Evolutionary conservation across 2,797 vertebrate genomes (phyloP).

Genomic region (Micromesistius poutassou): DNA sequence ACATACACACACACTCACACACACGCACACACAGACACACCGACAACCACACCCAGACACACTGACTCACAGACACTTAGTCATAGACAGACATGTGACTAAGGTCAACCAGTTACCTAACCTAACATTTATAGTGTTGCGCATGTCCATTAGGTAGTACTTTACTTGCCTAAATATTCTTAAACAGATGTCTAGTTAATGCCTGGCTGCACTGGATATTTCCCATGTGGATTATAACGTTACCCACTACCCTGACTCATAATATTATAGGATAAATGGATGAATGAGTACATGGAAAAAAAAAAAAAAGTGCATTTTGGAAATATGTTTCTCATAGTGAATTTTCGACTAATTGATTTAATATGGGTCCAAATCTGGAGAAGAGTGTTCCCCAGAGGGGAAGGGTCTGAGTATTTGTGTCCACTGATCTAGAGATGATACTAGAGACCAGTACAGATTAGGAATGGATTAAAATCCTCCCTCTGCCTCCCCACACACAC

Average conservation of each 20-base stretch:
- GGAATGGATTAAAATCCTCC: no score
- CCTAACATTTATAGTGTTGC: conserved; percentile 42
- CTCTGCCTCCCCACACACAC: neutral
- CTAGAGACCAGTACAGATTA: no score
- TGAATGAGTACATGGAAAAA: neutral
- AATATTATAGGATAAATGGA: neutral
- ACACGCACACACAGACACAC: neutral
- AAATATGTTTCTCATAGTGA: no score
- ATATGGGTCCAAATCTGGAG: neutral
- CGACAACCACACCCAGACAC: neutral
- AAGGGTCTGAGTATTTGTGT: no score
- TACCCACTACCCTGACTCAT: neutral
- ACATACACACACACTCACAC: neutral
- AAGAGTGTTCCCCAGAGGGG: no score
- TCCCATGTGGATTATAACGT: neutral
- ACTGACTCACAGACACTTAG: neutral
- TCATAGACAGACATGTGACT: neutral
- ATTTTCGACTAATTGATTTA: no score
- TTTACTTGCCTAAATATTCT: conserved; percentile 12
- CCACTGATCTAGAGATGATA: no score
- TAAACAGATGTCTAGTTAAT: conserved; percentile 60
- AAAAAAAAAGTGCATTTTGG: no score
- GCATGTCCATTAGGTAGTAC: conserved; percentile 33
- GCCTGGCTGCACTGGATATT: conserved; percentile 84
- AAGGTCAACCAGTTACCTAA: conserved; percentile 29